Evolutionary conservation across 2,888 invertebrate species (phyloP).

Genomic region (Leptopilina drosophilae): DNA sequence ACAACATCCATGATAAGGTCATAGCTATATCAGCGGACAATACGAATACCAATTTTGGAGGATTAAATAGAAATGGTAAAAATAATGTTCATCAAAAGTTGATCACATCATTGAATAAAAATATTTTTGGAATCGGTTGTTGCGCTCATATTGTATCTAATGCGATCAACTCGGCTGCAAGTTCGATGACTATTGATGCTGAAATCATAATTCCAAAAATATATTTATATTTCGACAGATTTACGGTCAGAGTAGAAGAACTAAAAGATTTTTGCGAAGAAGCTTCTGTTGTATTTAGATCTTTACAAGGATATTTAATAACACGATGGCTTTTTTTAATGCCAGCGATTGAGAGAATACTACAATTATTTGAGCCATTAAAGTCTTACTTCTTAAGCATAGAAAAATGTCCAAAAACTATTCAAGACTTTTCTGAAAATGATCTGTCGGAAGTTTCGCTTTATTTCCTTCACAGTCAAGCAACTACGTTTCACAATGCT

Average conservation of each 20-base stretch:
- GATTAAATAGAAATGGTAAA: constrained; percentile 46
- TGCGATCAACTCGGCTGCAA: too few species aligned
- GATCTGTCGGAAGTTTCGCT: constrained; percentile 50
- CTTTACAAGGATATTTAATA: constrained; percentile 60
- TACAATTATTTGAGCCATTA: constrained; percentile 60
- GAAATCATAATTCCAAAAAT: constrained; percentile 67
- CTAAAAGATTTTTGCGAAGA: constrained; percentile 68
- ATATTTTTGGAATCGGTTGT: constrained; percentile 62
- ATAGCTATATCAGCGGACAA: constrained; percentile 49
- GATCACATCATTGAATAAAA: constrained; percentile 48
- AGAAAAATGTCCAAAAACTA: constrained; percentile 59
- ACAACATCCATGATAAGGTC: constrained; percentile 38
- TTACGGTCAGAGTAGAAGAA: constrained; percentile 65
- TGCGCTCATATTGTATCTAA: constrained; percentile 71
- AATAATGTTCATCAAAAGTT: constrained; percentile 55
- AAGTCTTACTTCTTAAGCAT: constrained; percentile 61
- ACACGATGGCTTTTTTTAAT: constrained; percentile 62
- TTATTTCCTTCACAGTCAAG: constrained; percentile 52
- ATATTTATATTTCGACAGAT: constrained; percentile 68
- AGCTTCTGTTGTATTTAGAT: constrained; percentile 63
- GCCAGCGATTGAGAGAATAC: constrained; percentile 64
- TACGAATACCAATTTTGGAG: constrained; percentile 47
- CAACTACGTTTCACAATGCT: constrained; percentile 48
- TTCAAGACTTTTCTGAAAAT: constrained; percentile 57
- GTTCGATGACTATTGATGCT: constrained; percentile 66